These are phyloP conservation scores for Coracias cyanogaster DNA, from an alignment of 2,797 vertebrate genomes.

Conservation along the genomic window DNA sequence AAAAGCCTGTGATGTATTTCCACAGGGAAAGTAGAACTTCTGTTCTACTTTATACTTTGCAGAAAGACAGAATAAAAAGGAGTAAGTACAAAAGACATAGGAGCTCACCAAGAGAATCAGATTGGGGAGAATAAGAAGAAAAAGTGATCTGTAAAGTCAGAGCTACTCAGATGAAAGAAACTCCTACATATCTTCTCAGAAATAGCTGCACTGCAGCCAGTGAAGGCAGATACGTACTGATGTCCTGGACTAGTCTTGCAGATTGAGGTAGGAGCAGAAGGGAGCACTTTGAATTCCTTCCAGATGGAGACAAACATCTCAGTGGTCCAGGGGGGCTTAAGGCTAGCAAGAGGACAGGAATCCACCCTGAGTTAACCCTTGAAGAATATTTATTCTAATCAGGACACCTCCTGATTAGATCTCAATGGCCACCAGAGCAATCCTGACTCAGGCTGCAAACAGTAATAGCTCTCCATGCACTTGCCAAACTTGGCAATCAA, in stretches of 20 bases:
- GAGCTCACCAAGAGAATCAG: neutral
- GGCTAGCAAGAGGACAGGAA: neutral
- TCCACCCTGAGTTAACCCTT: neutral
- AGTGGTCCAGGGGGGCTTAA: neutral
- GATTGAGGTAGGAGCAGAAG: neutral
- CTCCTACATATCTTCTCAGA: neutral
- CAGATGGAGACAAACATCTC: neutral
- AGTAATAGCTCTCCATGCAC: neutral
- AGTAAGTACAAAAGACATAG: neutral
- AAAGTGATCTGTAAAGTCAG: neutral
- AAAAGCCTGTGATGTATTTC: neutral
- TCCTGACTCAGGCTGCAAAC: neutral
- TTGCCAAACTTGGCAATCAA: neutral
- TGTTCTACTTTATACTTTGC: neutral
- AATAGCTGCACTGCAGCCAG: neutral
- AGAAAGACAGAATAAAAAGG: neutral
- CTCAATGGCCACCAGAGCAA: neutral
- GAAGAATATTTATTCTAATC: neutral
- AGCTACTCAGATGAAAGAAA: neutral
- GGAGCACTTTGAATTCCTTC: neutral
- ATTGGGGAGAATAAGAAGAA: neutral
- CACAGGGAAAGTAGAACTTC: neutral
- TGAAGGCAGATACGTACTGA: neutral
- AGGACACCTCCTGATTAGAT: neutral
- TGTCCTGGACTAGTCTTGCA: neutral